Percentiles rank a stretch among this genome's conserved stretches.
phyloP scores from a whole-genome alignment of 2,888 invertebrate species.

The Lordiphosa andalusiaca region DNA sequence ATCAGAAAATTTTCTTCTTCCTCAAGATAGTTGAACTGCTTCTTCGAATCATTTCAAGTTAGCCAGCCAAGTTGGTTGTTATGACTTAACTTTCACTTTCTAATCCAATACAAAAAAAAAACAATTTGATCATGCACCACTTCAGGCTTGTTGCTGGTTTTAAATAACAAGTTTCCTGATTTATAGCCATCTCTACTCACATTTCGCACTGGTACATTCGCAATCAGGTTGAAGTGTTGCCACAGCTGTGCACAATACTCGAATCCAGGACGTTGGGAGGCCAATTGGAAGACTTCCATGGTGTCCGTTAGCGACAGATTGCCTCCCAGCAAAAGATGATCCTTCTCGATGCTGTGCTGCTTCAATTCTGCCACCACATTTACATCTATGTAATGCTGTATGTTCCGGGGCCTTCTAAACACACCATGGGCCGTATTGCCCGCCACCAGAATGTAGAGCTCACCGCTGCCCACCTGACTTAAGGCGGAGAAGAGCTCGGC shows the following conservation, averaged over 20 bases:
- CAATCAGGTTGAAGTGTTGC: constrained; percentile 84
- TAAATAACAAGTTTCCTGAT: constrained; percentile 9
- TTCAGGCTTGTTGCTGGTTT: background rate
- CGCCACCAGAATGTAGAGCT: constrained; percentile 84
- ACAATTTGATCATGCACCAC: background rate
- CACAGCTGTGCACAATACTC: constrained; percentile 81
- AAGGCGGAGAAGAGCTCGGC: constrained; percentile 75
- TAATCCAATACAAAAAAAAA: background rate
- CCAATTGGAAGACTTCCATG: constrained; percentile 79
- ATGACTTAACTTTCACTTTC: too few species aligned
- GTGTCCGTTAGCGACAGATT: constrained; percentile 82
- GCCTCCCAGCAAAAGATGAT: constrained; percentile 61
- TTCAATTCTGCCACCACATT: constrained; percentile 83
- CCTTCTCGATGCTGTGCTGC: constrained; percentile 76
- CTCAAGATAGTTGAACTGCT: too few species aligned
- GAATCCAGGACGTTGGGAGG: constrained; percentile 80
- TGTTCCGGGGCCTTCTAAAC: constrained; percentile 71
- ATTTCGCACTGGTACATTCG: constrained; percentile 85
- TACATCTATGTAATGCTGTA: constrained; percentile 84
- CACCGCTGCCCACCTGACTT: constrained; percentile 64
- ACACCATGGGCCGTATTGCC: constrained; percentile 90
- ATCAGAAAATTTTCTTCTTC: too few species aligned
- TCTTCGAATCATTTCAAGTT: too few species aligned
- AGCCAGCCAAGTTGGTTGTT: too few species aligned
- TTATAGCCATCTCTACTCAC: constrained; percentile 79